Conservation (phyloP, 2,888 invertebrate species). For the Neoaliturus tenellus region DNA sequence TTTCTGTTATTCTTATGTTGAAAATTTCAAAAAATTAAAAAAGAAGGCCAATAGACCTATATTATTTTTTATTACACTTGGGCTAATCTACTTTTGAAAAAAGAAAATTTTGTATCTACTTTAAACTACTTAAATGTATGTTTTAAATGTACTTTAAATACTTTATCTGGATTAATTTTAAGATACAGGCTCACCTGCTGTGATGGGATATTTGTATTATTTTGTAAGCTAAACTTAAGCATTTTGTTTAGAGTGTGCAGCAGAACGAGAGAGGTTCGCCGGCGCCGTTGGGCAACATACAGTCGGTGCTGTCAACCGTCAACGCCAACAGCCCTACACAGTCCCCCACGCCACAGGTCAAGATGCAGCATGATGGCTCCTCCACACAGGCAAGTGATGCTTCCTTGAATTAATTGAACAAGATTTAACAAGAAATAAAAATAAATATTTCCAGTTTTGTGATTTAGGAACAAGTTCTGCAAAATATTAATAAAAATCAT, state of each 20-base stretch:
- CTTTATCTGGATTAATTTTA: neutral
- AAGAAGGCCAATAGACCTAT: too few relatives aligned
- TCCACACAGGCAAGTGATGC: slow-evolving; percentile 49
- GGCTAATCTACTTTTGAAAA: neutral
- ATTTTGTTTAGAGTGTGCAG: slow-evolving; percentile 5
- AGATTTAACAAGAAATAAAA: too few relatives aligned
- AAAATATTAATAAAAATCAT: too few relatives aligned
- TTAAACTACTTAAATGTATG: neutral
- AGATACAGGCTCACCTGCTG: neutral
- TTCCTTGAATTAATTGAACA: too few relatives aligned
- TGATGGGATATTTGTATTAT: too few relatives aligned
- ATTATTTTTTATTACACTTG: neutral
- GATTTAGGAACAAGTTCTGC: too few relatives aligned
- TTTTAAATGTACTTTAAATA: neutral
- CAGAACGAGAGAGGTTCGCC: slow-evolving; percentile 51
- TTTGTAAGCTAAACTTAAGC: too few relatives aligned
- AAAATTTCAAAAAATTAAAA: too few relatives aligned
- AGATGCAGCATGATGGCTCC: neutral
- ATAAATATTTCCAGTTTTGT: too few relatives aligned
- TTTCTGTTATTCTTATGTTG: too few relatives aligned
- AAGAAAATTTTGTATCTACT: neutral
- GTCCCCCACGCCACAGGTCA: slow-evolving; percentile 32
- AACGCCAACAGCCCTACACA: slow-evolving; percentile 37
- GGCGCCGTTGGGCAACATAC: slow-evolving; percentile 49
- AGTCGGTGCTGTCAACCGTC: slow-evolving; percentile 41